Evolutionary conservation across 2,888 invertebrate genomes (phyloP).

Genomic region (Tachina lurida): DNA sequence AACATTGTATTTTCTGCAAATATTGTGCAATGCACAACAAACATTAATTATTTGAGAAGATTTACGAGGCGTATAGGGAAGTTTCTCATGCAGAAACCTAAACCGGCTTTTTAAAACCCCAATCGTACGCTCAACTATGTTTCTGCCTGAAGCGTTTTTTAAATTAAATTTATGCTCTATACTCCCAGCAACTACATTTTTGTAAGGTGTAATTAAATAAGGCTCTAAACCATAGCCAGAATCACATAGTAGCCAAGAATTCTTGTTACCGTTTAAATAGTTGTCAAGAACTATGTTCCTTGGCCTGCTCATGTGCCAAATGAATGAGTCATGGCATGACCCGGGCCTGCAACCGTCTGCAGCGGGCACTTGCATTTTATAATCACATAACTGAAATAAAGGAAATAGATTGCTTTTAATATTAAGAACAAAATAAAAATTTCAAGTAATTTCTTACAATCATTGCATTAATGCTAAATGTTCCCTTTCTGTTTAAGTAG

Average conservation of each 20-base stretch:
- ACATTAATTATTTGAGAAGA: neutral
- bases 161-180: too few relatives aligned
- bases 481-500: neutral
- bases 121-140: too few relatives aligned
- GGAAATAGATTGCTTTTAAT: neutral
- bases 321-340: neutral
- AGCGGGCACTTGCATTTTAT: neutral
- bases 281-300: too few relatives aligned
- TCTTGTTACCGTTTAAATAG: too few relatives aligned
- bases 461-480: slow-evolving; percentile 5
- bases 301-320: neutral
- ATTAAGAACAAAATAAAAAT: neutral
- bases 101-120: too few relatives aligned
- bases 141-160: too few relatives aligned
- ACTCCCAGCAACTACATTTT: neutral
- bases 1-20: neutral
- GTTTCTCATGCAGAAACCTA: neutral
- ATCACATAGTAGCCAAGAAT: too few relatives aligned
- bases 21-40: slow-evolving; percentile 4
- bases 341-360: neutral
- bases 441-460: neutral
- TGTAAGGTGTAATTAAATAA: neutral
- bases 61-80: neutral
- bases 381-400: slow-evolving; percentile 6
- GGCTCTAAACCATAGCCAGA: neutral